Percentiles rank a stretch among this genome's conserved stretches.
These are phyloP conservation scores for Diplodus sargus DNA, from an alignment of 2,797 vertebrate species.

Conservation along the genomic window DNA sequence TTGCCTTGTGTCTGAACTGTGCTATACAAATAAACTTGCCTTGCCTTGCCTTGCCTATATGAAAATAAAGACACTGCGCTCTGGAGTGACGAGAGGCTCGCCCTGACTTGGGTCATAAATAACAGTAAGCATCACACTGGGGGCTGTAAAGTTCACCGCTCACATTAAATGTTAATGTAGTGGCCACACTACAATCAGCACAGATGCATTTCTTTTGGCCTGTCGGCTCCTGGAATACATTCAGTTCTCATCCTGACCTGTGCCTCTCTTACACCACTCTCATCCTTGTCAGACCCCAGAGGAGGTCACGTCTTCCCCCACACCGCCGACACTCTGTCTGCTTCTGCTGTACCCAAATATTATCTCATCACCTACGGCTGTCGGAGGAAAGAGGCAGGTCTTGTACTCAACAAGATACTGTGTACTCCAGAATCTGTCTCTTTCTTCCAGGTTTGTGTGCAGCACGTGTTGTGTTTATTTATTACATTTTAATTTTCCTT, in stretches of 20 bases:
- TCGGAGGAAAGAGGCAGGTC: slow-evolving; percentile 73
- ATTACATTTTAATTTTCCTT: no score
- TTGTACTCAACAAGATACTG: slow-evolving; percentile 73
- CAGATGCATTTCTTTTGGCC: slow-evolving; percentile 3
- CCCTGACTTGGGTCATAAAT: slow-evolving; percentile 2
- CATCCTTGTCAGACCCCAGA: slow-evolving; percentile 20
- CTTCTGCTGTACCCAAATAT: slow-evolving; percentile 53
- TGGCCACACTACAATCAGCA: slow-evolving; percentile 14
- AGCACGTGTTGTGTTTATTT: neutral
- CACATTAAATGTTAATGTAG: slow-evolving; percentile 45
- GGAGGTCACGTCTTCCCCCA: slow-evolving; percentile 19
- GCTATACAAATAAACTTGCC: no score
- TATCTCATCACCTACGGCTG: slow-evolving; percentile 82
- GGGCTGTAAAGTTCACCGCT: slow-evolving; percentile 36
- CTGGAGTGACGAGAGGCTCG: neutral
- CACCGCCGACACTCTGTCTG: slow-evolving; percentile 58
- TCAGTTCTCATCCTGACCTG: slow-evolving; percentile 1
- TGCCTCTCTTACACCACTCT: neutral
- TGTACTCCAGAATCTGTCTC: slow-evolving; percentile 67
- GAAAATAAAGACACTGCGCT: neutral
- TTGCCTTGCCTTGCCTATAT: no score
- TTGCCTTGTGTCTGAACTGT: no score
- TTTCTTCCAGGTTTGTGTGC: slow-evolving; percentile 76
- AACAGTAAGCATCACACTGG: slow-evolving; percentile 22
- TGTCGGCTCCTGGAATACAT: slow-evolving; percentile 4